Evolutionary conservation across 2,113 vertebrate species (phyloP), one percentile per base, ranked within the genome.

Genomic region (Regulus satrapa): DNA sequence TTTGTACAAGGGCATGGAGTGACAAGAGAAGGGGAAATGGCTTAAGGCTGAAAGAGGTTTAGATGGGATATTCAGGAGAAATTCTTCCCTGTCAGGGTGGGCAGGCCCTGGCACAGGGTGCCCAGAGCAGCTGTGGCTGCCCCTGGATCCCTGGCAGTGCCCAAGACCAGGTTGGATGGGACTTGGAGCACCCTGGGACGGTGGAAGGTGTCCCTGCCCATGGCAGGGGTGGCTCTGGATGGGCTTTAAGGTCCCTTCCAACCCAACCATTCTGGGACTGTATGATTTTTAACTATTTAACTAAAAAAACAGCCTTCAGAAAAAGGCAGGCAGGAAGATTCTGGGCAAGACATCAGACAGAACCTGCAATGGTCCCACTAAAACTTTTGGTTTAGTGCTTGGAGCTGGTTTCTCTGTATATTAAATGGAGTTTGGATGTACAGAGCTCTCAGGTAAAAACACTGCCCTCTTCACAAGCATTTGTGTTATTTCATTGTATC

Each of bases 111-210:
- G 29, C 34, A 75, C 17, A 58, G 51, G 49, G 3, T 40, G 24
- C 29, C 12, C 69, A 74, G 51, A 66, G 34, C 14, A 75, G 36
- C 43, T 49, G 34, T 49, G 31, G 71, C 41, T 74, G 15, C 25
- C 19, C 4, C 34, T 54, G 59, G 25, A 55, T 23, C 59, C 58
- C 41, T 75, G 51, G 10, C 2, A 66, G 43, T 66, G 43, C 17
- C 34, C 82, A 34, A 41, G 61, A 8, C 31, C 61, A 75, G 34
- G 12, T 0, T 56, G 71, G 71, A 85, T 0, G 0, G 20, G 8
- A 10, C 25, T 61, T 59, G 55, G 43, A 29, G 19, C 40, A 55
- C 1, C 0, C 41, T 74, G 69, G 29, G 16, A 0, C 1, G 31
- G 29, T 48, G 25, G 34, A 11, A 74, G 15, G 34, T 56, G 34